Evolutionary conservation across 2,797 vertebrate species (phyloP), one percentile per base, ranked within the genome.

Genomic region (Florisuga fusca): DNA sequence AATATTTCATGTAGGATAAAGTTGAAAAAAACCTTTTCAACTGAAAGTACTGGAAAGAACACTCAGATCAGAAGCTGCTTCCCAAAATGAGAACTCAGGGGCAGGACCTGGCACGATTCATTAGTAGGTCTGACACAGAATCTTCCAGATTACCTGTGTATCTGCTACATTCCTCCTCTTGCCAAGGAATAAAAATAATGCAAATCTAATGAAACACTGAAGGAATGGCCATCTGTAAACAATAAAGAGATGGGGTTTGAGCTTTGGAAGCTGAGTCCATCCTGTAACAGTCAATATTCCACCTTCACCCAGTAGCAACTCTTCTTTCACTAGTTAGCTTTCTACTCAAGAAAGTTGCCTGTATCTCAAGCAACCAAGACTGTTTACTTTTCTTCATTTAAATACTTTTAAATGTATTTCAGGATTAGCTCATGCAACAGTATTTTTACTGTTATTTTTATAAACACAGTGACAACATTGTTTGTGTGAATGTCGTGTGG

Each of bases 51-150:
- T 7, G 41, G 33, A 23, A 67, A 74, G 58, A 67, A 53, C 27
- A 4, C 1, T 10, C 13, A 5, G 57, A 27, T 13, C 21, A 46
- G 46, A 62, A 85, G 61, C 36, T 50, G 69, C 64, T 57, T 5
- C 50, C 67, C 7, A 5, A 3, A 33, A 36, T 2, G 15, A 45
- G 34, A 25, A 45, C 45, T 63, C 34, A 10, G 69, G 57, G 69
- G 57, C 29, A 84, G 46, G 63, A 58, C 45, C 19, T 9, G 17
- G 33, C n/a, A 33, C 0, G 0, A 27, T 16, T 33, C 27, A 7
- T 17, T 0, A 19, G 48, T 0, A 58, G 46, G 53, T 34, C 9
- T 20, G 50, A 61, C 36, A 38, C 13, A 18, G 23, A 10, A 21
- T 3, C 22, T 36, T 31, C 25, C 59, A 26, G 10, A 33, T 26